A percentile compares a stretch with the other conserved stretches of the same genome.
phyloP scores from a whole-genome alignment of 2,888 invertebrate genomes.

The Blera fallax region DNA sequence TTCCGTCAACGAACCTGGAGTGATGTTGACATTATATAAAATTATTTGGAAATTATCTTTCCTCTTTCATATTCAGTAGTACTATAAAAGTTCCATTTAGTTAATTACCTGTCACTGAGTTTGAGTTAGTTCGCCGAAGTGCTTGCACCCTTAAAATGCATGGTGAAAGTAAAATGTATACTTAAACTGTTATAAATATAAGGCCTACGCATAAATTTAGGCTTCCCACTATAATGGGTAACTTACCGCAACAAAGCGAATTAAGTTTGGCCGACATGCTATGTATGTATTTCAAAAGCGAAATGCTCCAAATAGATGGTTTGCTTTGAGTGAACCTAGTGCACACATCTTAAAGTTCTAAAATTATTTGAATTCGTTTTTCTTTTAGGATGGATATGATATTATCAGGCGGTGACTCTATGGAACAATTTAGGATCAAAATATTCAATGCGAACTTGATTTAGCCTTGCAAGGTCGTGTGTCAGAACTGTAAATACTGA shows the following conservation, averaged over 20 bases:
- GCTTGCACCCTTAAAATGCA: not conserved
- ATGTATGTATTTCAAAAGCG: not conserved
- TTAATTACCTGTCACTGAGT: constrained; percentile 1
- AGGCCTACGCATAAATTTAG: not conserved
- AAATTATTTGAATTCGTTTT: too few species aligned
- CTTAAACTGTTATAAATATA: not conserved
- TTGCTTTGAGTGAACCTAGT: not conserved
- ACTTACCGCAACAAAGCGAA: not conserved
- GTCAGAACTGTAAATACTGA: too few species aligned
- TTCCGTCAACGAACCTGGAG: constrained; percentile 7
- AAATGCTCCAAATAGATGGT: not conserved
- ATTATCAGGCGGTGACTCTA: too few species aligned
- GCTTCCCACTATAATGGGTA: not conserved
- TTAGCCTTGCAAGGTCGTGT: too few species aligned
- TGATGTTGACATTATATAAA: not conserved
- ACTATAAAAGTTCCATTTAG: not conserved
- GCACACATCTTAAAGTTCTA: not conserved
- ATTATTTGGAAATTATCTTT: not conserved
- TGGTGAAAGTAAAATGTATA: not conserved
- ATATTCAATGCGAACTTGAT: too few species aligned
- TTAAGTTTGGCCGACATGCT: not conserved
- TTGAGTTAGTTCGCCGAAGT: not conserved
- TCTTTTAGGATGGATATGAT: too few species aligned
- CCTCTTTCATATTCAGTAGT: not conserved
- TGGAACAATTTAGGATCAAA: too few species aligned